Base-by-base conservation (phyloP, 1,140 invertebrate species). In the Ostrea edulis region DNA sequence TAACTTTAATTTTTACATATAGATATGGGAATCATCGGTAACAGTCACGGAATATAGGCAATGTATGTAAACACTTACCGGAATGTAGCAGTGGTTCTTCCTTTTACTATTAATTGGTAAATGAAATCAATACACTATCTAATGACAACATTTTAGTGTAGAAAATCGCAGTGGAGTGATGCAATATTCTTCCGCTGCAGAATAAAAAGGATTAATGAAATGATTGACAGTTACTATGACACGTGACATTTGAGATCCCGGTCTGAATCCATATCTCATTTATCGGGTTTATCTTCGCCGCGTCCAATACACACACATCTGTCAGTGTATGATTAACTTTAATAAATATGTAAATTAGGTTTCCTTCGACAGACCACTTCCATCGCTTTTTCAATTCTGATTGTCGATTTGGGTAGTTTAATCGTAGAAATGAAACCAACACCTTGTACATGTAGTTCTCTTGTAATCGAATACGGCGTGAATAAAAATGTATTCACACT, bases 161-260 rank as follows among this genome's bases (percentile, higher is more conserved):
- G 68, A 35, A 25, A 77, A 77, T 77, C 68, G 29, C 25, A 4
- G 68, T 12, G 29, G 68, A 77, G 25, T 77, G 68, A 77, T 25
- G 29, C 68, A 29, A 25, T 77, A 77, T 35, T 29, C 25, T 29
- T 77, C 29, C 68, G 68, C 68, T 77, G 25, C 68, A 14, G 68
- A 77, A 77, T 77, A 77, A 77, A 62, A 77, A 77, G 68, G 68
- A 77, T 77, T 77, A 77, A 77, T 77, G 29, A 77, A 77, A 77
- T 77, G 68, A 77, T 77, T 77, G 68, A 77, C 68, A 77, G 68
- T 29, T 44, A 77, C 68, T 35, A 77, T 12, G 68, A 77, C 68
- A 77, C 68, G 68, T 77, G 68, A 77, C 68, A 77, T 25, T 77
- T 77, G 68, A 77, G 22, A 77, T 77, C 25, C 68, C 29, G 25